Evolutionary conservation across 2,113 vertebrate species (phyloP).

Genomic region (Chauna torquata): DNA sequence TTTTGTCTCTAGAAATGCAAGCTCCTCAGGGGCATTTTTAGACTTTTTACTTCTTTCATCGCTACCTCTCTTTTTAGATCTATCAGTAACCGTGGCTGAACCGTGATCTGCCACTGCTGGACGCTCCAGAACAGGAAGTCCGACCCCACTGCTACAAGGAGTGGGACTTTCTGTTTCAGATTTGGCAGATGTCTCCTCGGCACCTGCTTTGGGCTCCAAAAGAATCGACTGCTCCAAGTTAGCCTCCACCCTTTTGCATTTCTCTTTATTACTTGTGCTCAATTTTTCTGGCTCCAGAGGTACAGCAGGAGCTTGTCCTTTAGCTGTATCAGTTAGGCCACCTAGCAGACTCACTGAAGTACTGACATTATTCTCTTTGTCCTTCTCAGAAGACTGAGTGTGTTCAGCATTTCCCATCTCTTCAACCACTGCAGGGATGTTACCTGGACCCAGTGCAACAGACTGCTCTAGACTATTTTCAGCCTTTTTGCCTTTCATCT

Average conservation of each 20-base stretch:
- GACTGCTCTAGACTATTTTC: neutral
- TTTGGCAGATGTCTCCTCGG: neutral
- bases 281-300: neutral
- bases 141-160: neutral
- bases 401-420: neutral
- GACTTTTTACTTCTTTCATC: conserved; percentile 55
- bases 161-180: neutral
- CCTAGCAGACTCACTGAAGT: rapidly evolving
- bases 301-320: neutral
- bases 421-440: neutral
- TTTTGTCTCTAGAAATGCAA: neutral
- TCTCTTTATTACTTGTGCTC: neutral
- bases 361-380: neutral
- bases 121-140: neutral
- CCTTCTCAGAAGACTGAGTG: neutral
- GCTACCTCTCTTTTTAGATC: conserved; percentile 10
- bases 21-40: conserved; percentile 19
- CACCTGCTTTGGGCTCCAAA: neutral
- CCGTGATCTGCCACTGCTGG: neutral
- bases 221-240: neutral
- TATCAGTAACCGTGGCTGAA: neutral
- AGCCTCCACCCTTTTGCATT: neutral
- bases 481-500: neutral
- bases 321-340: neutral
- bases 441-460: neutral